These are phyloP conservation scores for Drosophila yooni DNA, from an alignment of 2,888 invertebrate species.

Conservation along the genomic window DNA sequence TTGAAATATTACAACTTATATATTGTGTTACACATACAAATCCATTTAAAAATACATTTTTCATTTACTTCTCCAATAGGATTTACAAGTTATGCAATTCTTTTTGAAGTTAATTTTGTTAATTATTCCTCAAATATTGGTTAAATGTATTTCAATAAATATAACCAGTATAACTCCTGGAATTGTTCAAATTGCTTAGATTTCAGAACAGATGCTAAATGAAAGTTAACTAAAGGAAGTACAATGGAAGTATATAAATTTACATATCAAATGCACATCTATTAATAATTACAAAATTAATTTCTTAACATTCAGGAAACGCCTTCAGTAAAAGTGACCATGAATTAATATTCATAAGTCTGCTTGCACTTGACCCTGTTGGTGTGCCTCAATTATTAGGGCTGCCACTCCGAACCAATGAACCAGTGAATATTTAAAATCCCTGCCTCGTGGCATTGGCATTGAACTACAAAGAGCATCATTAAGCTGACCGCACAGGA, in stretches of 20 bases:
- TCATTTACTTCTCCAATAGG: not conserved
- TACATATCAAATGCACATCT: not conserved
- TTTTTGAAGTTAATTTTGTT: not conserved
- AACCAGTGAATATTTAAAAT: slow-evolving; percentile 16
- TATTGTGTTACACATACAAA: not conserved
- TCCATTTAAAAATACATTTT: not conserved
- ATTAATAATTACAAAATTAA: not conserved
- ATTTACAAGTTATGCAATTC: not conserved
- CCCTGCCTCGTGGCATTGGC: slow-evolving; percentile 35
- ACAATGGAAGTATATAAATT: not conserved
- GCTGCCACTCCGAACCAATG: slow-evolving; percentile 37
- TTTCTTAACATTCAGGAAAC: not conserved
- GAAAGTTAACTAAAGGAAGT: not conserved
- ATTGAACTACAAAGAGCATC: slow-evolving; percentile 31
- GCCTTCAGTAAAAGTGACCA: not conserved
- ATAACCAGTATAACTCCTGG: not conserved
- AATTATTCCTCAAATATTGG: not conserved
- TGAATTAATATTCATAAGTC: slow-evolving; percentile 12
- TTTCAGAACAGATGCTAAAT: not conserved
- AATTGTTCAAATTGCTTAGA: too few species aligned
- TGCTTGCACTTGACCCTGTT: slow-evolving; percentile 35
- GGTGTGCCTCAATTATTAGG: slow-evolving; percentile 27
- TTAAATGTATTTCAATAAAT: not conserved
- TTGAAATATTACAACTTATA: not conserved
- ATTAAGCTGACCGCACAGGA: slow-evolving; percentile 18